Conservation (phyloP, 2,113 vertebrate species). For the Corvus hawaiiensis region DNA sequence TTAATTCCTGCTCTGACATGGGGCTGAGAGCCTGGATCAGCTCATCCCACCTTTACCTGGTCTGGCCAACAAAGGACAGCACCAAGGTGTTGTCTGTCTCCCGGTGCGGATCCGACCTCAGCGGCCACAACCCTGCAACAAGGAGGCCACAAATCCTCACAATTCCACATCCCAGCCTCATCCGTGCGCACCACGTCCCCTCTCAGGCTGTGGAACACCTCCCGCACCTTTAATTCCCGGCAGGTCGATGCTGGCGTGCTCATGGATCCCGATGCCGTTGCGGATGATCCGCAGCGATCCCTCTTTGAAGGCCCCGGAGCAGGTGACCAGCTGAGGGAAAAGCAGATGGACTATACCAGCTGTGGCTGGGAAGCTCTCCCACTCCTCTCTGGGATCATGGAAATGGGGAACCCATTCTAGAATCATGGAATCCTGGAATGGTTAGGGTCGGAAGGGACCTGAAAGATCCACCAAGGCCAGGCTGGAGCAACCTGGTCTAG, state of each 20-base stretch:
- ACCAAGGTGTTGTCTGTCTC: constrained; percentile 95
- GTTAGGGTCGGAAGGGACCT: background rate
- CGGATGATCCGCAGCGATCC: constrained; percentile 95
- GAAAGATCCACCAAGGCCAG: background rate
- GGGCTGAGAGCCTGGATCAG: background rate
- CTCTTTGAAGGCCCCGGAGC: constrained; percentile 97
- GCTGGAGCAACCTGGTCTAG: background rate
- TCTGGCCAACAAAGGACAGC: constrained; percentile 96
- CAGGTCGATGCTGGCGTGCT: constrained; percentile 97
- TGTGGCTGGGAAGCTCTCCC: background rate
- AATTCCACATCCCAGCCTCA: background rate
- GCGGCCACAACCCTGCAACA: constrained; percentile 88
- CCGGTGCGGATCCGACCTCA: constrained; percentile 86
- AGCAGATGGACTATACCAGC: background rate
- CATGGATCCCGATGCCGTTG: constrained; percentile 96
- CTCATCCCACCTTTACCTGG: constrained; percentile 76
- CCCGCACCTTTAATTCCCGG: constrained; percentile 92
- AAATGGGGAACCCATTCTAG: background rate
- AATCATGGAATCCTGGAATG: background rate
- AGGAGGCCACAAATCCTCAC: background rate
- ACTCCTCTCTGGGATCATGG: background rate
- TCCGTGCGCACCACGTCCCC: rapidly evolving
- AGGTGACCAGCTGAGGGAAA: constrained; percentile 88
- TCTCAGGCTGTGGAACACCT: too few species aligned
- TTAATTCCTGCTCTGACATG: rapidly evolving